These are phyloP conservation scores for Eupithecia insigniata DNA, from an alignment of 2,888 invertebrate genomes.

Conservation along the genomic window DNA sequence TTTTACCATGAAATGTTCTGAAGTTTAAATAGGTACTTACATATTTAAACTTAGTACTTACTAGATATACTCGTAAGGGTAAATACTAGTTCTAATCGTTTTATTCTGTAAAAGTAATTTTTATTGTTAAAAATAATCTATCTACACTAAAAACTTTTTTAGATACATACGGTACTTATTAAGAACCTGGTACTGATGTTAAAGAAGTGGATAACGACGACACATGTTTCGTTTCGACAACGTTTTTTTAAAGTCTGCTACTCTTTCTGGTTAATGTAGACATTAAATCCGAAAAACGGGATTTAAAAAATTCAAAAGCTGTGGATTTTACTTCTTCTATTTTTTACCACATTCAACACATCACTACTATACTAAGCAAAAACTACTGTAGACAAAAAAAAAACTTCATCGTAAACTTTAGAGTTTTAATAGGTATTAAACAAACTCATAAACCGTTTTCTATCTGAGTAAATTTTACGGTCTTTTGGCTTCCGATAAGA, in stretches of 20 bases:
- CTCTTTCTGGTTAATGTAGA: not conserved
- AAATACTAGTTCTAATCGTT: too few species aligned
- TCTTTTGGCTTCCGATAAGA: conserved; percentile 8
- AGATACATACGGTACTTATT: too few species aligned
- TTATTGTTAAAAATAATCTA: too few species aligned
- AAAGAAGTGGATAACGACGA: not conserved
- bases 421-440: not conserved
- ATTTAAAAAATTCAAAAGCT: not conserved
- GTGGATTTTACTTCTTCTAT: not conserved
- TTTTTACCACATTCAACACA: not conserved
- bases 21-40: not conserved
- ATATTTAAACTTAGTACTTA: too few species aligned
- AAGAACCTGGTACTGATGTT: not conserved
- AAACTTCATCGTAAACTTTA: not conserved
- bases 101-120: too few species aligned
- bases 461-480: not conserved
- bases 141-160: too few species aligned
- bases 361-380: not conserved
- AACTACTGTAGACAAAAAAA: not conserved
- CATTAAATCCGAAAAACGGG: not conserved
- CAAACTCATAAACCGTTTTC: not conserved
- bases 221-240: not conserved
- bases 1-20: not conserved
- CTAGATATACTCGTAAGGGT: too few species aligned
- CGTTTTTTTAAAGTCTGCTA: not conserved